These are phyloP conservation scores for Cyaniris semiargus DNA, from an alignment of 2,888 invertebrate genomes.

Conservation along the genomic window DNA sequence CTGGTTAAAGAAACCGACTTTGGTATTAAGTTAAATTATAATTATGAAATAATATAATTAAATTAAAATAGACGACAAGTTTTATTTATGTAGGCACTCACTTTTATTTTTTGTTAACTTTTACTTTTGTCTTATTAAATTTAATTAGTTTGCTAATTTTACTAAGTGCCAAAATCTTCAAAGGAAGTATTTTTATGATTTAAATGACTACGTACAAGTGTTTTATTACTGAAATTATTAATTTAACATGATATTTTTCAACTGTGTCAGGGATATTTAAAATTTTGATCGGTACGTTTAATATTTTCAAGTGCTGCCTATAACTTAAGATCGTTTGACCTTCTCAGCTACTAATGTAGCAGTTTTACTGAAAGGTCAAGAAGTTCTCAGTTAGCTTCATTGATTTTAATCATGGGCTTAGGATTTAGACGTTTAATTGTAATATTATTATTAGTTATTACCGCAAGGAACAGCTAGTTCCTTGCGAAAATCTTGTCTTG, in stretches of 20 bases:
- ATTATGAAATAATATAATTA: no score
- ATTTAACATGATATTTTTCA: neutral
- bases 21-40: no score
- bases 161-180: neutral
- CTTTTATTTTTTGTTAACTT: neutral
- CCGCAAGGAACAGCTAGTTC: no score
- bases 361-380: slow-evolving; percentile 22
- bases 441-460: neutral
- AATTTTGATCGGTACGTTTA: neutral
- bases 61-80: no score
- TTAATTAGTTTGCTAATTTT: no score
- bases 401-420: neutral
- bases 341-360: slow-evolving; percentile 3
- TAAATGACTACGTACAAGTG: no score
- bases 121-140: no score
- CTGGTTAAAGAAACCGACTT: no score
- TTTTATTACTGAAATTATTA: neutral
- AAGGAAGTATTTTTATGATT: neutral
- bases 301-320: slow-evolving; percentile 5
- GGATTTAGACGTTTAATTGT: neutral
- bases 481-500: no score
- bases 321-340: slow-evolving; percentile 16
- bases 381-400: slow-evolving; percentile 15
- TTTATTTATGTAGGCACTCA: no score
- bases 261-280: neutral